Evolutionary conservation across 1,140 invertebrate species (phyloP).

Genomic region (Heliothis virescens): DNA sequence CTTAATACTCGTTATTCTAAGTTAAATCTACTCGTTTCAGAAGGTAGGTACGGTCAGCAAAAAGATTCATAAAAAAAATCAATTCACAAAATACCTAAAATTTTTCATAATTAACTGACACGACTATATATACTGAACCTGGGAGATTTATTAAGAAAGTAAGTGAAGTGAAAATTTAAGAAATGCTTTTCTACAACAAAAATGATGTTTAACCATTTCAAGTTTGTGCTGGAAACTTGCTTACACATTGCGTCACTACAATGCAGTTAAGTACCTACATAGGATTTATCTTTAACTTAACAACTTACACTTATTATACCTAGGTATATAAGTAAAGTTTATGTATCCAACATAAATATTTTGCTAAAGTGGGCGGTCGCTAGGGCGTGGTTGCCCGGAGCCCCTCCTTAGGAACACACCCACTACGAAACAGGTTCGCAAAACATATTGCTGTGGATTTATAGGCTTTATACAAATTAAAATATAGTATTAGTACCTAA

Average conservation of each 20-base stretch:
- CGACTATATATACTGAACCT: too few species aligned
- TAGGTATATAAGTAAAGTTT: slow-evolving; percentile 56
- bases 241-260: not conserved
- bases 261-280: slow-evolving; percentile 9
- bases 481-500: not conserved
- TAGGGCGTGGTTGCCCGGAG: slow-evolving; percentile 57
- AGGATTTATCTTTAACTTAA: not conserved
- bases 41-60: too few species aligned
- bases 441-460: slow-evolving; percentile 52
- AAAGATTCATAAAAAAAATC: too few species aligned
- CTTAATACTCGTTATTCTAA: too few species aligned
- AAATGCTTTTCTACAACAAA: too few species aligned
- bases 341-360: slow-evolving; percentile 40
- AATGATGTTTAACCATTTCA: too few species aligned
- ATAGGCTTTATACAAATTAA: slow-evolving; percentile 33
- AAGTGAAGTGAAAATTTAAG: too few species aligned
- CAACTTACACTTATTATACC: slow-evolving; percentile 25
- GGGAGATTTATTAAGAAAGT: too few species aligned
- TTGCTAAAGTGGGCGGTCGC: slow-evolving; percentile 55
- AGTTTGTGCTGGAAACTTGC: not conserved
- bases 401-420: slow-evolving; percentile 57
- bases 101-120: too few species aligned
- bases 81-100: too few species aligned
- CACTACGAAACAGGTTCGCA: slow-evolving; percentile 64
- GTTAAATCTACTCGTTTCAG: too few species aligned